Percentiles rank a stretch among this genome's conserved stretches.
phyloP scores from a whole-genome alignment of 2,797 vertebrate species.

The Streptopelia turtur region DNA sequence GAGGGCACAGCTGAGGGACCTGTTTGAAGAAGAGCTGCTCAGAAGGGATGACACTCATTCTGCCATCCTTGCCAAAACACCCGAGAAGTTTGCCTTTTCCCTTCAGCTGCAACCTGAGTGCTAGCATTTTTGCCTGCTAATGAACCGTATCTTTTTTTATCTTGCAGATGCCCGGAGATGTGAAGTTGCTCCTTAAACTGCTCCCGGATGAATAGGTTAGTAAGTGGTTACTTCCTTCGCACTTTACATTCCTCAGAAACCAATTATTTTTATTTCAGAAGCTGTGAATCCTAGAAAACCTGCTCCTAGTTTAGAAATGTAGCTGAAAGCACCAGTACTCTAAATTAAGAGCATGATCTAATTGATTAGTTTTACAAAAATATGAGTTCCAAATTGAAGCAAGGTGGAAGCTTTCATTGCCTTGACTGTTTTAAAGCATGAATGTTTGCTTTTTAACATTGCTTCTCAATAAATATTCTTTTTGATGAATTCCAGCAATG shows the following conservation, averaged over 20 bases:
- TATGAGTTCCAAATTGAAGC: neutral
- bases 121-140: neutral
- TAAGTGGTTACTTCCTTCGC: constrained; percentile 58
- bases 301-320: constrained; percentile 12
- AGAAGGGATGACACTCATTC: neutral
- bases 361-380: constrained; percentile 47
- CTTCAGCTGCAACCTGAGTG: neutral
- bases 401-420: constrained; percentile 12
- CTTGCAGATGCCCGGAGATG: constrained; percentile 23
- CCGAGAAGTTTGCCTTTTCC: neutral
- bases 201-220: constrained; percentile 21
- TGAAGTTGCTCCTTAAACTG: constrained; percentile 45
- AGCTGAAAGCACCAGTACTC: constrained; percentile 32
- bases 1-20: neutral
- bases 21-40: neutral
- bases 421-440: constrained; percentile 7
- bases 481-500: neutral
- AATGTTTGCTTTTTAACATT: neutral
- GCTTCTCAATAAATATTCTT: constrained; percentile 12
- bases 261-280: constrained; percentile 68
- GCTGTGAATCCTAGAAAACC: constrained; percentile 41
- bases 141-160: constrained; percentile 16
- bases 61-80: neutral
- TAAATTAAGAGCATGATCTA: constrained; percentile 40
- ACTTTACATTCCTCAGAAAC: constrained; percentile 61